phyloP scores from a whole-genome alignment of 2,888 invertebrate genomes.

The Fragum sueziense region DNA sequence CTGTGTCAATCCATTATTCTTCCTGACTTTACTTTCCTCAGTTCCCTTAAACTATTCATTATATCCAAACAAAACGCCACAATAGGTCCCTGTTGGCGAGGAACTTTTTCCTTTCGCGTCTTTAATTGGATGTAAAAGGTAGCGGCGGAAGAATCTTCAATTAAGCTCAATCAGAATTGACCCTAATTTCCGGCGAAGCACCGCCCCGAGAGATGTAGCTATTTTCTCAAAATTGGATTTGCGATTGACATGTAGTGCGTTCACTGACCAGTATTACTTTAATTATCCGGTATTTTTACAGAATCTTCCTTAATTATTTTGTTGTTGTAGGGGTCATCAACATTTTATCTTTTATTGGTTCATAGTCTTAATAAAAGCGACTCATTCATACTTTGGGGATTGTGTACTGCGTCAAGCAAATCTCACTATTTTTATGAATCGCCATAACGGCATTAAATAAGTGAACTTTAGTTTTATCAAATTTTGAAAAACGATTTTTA shows the following conservation, averaged over 20 bases:
- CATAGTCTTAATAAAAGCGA: no score
- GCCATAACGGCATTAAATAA: no score
- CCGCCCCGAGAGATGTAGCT: constrained; percentile 29
- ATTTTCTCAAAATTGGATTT: background rate
- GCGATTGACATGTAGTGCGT: constrained; percentile 3
- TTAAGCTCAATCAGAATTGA: constrained; percentile 46
- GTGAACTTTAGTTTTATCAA: no score
- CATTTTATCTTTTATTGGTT: no score
- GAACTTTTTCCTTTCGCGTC: constrained; percentile 5
- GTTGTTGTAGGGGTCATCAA: no score
- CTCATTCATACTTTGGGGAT: no score
- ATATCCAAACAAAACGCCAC: constrained; percentile 31
- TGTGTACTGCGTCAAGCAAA: no score
- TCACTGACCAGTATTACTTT: background rate
- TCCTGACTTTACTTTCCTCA: constrained; percentile 34
- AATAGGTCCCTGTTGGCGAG: constrained; percentile 32
- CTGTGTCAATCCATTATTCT: constrained; percentile 32
- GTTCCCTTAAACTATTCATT: constrained; percentile 42
- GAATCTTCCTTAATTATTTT: background rate
- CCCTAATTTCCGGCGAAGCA: constrained; percentile 52
- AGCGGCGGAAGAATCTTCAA: constrained; percentile 50
- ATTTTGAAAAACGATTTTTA: no score
- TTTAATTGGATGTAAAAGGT: constrained; percentile 50
- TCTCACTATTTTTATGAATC: no score
- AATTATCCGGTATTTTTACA: background rate